These are phyloP conservation scores for Xiphias gladius DNA, from an alignment of 2,113 vertebrate species.

Conservation along the genomic window DNA sequence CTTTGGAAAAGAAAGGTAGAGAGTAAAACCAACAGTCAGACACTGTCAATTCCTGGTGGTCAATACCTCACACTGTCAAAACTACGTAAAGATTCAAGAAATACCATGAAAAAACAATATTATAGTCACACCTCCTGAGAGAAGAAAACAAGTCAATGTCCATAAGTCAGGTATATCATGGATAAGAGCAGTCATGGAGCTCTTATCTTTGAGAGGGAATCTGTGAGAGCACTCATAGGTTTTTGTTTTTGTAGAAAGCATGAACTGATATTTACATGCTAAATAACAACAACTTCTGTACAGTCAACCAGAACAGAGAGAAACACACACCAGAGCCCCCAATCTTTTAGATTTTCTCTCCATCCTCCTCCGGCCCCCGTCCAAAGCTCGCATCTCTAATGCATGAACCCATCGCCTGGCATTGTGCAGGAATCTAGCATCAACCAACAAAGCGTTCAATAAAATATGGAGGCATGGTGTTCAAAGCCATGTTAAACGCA, in stretches of 20 bases:
- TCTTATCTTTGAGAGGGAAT: constrained; percentile 62
- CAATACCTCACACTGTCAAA: constrained; percentile 49
- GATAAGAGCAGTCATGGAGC: constrained; percentile 49
- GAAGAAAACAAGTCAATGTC: constrained; percentile 67
- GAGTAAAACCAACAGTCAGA: constrained; percentile 20
- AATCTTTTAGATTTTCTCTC: constrained; percentile 53
- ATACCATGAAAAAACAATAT: constrained; percentile 47
- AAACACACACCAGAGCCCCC: constrained; percentile 22
- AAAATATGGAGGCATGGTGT: constrained; percentile 81
- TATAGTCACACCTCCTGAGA: constrained; percentile 33
- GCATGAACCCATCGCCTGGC: constrained; percentile 79
- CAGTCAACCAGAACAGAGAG: constrained; percentile 60
- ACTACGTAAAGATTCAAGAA: constrained; percentile 7
- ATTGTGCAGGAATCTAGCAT: constrained; percentile 78
- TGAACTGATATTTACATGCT: constrained; percentile 52
- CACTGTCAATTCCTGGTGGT: constrained; percentile 31
- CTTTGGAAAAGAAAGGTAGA: constrained; percentile 3
- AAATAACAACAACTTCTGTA: constrained; percentile 63
- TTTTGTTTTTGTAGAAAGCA: constrained; percentile 45
- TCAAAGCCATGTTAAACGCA: constrained; percentile 86
- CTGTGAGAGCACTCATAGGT: constrained; percentile 42
- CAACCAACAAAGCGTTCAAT: constrained; percentile 85
- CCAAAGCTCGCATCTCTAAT: constrained; percentile 79
- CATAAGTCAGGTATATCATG: constrained; percentile 38
- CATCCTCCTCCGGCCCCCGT: constrained; percentile 56